Evolutionary conservation across 2,113 vertebrate genomes (phyloP).

Genomic region (Ceyx margarethae): DNA sequence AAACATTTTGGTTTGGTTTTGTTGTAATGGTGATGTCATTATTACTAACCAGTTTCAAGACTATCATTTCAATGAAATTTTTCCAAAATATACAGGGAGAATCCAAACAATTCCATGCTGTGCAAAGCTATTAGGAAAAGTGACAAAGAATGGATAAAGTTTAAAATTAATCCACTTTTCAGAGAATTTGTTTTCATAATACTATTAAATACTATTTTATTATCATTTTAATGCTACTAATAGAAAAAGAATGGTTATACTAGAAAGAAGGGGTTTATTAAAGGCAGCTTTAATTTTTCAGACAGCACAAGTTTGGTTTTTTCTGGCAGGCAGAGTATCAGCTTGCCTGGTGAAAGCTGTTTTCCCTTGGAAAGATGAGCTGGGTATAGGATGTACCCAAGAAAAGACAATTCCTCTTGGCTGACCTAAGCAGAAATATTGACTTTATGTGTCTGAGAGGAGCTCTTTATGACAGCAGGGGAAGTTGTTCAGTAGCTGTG

Average conservation of each 20-base stretch:
- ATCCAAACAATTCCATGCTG: conserved; percentile 11
- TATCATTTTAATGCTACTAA: background rate
- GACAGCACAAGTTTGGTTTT: background rate
- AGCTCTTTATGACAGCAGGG: background rate
- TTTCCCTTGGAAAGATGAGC: conserved; percentile 25
- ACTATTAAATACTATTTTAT: background rate
- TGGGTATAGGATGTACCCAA: background rate
- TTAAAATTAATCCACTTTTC: background rate
- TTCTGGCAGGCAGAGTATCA: background rate
- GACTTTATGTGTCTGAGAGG: background rate
- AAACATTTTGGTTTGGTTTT: background rate
- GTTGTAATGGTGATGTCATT: conserved; percentile 7
- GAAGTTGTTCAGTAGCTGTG: background rate
- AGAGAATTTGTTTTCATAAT: background rate
- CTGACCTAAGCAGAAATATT: conserved; percentile 11
- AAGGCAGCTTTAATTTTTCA: background rate
- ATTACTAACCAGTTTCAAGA: conserved; percentile 21
- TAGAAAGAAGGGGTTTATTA: background rate
- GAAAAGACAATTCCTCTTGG: conserved; percentile 38
- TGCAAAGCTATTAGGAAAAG: background rate
- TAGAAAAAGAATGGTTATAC: background rate
- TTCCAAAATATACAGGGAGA: conserved; percentile 27
- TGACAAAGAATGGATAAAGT: background rate
- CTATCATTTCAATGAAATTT: conserved; percentile 39
- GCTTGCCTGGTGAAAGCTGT: background rate